These are phyloP conservation scores for Hippoglossus stenolepis DNA, from an alignment of 2,113 vertebrate species.

Conservation along the genomic window DNA sequence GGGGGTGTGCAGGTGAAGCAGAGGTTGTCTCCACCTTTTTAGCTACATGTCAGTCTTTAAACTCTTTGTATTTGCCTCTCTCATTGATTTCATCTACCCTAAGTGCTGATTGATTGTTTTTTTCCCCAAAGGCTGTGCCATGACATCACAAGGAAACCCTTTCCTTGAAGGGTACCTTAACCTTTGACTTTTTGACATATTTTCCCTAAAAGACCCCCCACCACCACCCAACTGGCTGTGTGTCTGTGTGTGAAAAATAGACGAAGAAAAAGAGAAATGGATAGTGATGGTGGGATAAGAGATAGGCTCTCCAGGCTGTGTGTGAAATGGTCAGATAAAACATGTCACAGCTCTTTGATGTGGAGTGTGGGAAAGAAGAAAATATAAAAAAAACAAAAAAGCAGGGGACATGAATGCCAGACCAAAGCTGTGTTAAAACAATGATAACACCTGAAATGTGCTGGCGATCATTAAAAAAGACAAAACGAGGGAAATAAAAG, in stretches of 20 bases:
- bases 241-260: constrained; percentile 43
- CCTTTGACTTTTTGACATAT: constrained; percentile 65
- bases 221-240: neutral
- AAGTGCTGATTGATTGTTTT: constrained; percentile 63
- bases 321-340: constrained; percentile 79
- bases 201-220: constrained; percentile 9
- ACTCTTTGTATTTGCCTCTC: constrained; percentile 48
- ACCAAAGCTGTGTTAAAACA: constrained; percentile 71
- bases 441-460: constrained; percentile 69
- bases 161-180: constrained; percentile 58
- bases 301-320: constrained; percentile 59
- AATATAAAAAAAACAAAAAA: constrained; percentile 40
- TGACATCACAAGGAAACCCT: constrained; percentile 57
- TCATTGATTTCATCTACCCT: constrained; percentile 59
- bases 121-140: constrained; percentile 45
- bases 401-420: constrained; percentile 63
- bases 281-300: constrained; percentile 73
- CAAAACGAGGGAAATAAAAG: neutral
- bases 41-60: constrained; percentile 43
- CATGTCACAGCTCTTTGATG: constrained; percentile 78
- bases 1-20: constrained; percentile 56
- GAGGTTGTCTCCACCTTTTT: constrained; percentile 56
- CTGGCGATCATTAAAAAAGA: constrained; percentile 21
- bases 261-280: constrained; percentile 62
- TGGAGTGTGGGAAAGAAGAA: constrained; percentile 65